Evolutionary conservation across 92 coral and sea anemone genomes (phyloP), one percentile per base, ranked within the genome.

Genomic region (Zoanthus sansibaricus): DNA sequence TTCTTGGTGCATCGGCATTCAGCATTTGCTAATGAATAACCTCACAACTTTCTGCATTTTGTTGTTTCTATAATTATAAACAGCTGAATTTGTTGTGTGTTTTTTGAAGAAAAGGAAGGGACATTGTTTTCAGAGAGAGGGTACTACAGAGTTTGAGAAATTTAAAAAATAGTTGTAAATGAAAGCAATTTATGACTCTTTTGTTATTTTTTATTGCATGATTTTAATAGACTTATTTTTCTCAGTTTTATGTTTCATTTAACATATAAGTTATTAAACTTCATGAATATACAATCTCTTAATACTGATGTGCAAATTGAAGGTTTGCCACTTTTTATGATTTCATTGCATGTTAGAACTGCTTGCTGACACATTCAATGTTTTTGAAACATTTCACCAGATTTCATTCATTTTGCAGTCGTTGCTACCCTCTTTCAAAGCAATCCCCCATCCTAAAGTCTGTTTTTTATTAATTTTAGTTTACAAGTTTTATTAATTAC

Each of bases 51-150:
- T 16, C 16, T 16, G 9, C 18, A 61, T 17, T n/a, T 61, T 16
- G 9, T 61, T 61, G 2, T 6, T 16, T 20, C 7, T 61, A 16
- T 59, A 14, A 14, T n/a, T 59, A 59, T 16, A 20, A 61, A 16
- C 3, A 8, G 3, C 5, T 16, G 21, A 16, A 61, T 61, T 5
- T 1, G 4, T 56, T 56, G 64, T 9, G 37, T 7, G 5, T 46
- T 18, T 18, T 16, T 75, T 52, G 11, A 49, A 55, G 12, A 8
- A 76, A 32, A 61, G 74, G 74, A 62, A 31, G 64, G 85, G 85
- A 75, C 85, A 66, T 80, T 80, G 85, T 80, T 80, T 45, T 51
- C 85, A 80, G 85, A 80, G 85, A 80, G 85, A 80, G 85, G 85
- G 85, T n/a, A 66, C 85, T 74, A 66, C 75, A 80, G 85, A 80